Evolutionary conservation across 2,888 invertebrate species (phyloP).

Genomic region (Clostera curtula): DNA sequence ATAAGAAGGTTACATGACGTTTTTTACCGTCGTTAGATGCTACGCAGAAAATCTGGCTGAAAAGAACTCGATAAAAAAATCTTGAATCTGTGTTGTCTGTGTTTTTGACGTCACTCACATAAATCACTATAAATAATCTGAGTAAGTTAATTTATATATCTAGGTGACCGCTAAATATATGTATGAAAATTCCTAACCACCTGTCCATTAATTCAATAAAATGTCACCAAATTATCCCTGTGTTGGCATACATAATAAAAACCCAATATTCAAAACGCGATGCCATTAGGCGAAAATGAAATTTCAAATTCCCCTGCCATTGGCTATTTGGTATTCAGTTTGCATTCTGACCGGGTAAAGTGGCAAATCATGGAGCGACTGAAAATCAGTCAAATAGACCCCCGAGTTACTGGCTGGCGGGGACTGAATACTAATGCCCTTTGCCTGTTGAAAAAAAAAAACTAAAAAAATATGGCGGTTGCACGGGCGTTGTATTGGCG

Average conservation of each 20-base stretch:
- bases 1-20: too few species aligned
- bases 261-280: constrained; percentile 57
- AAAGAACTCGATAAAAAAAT: too few species aligned
- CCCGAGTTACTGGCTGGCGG: constrained; percentile 53
- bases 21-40: too few species aligned
- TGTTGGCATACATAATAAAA: constrained; percentile 28
- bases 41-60: too few species aligned
- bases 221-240: constrained; percentile 17
- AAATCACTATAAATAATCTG: too few species aligned
- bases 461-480: constrained; percentile 18
- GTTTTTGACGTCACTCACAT: too few species aligned
- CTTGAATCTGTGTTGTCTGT: too few species aligned
- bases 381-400: constrained; percentile 74
- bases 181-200: constrained; percentile 20
- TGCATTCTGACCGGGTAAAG: constrained; percentile 67
- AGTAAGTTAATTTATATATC: too few species aligned
- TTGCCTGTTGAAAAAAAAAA: constrained; percentile 33
- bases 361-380: constrained; percentile 73
- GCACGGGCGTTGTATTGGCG: constrained; percentile 17
- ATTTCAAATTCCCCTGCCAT: constrained; percentile 56
- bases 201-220: constrained; percentile 16
- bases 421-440: constrained; percentile 47
- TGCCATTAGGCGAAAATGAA: constrained; percentile 64
- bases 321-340: constrained; percentile 60
- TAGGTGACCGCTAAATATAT: too few species aligned